Evolutionary conservation across 2,113 vertebrate species (phyloP), one percentile per base, ranked within the genome.

Genomic region (Poecile atricapillus): DNA sequence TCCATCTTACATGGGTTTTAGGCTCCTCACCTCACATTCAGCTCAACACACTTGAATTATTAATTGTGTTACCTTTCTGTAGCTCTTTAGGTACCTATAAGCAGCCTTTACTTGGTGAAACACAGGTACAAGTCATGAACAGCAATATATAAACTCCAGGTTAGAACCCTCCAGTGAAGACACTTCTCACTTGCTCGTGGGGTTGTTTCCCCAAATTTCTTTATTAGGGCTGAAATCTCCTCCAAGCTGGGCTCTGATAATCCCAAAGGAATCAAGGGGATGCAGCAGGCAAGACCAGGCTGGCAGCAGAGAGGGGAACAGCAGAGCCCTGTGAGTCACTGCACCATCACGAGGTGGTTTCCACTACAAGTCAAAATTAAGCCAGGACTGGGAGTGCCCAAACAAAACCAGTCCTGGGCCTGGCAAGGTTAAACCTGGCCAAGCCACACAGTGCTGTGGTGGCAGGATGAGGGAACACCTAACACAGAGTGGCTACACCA

Each of bases 381-480:
- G 39, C 13, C 81, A 49, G 50, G 56, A 28, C 74, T 71, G 81
- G 84, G 93, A 93, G 90, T 71, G 75, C 56, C 78, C 62, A 78
- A 90, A 67, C 31, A 58, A 79, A 89, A 73, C 64, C 77, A 67
- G 37, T 5, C 25, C 14, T 9, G 8, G 39, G 47, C 64, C 44
- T 41, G 62, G 52, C 73, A 44, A 58, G 52, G 75, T 15, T 1
- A 58, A 55, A 27, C 5, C 37, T 53, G 77, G 56, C 73, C 68
- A 30, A 63, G 41, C 11, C 58, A 24, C 80, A 8, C 1, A 18
- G 76, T 0, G n/a, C 41, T 79, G 65, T 2, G 56, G 22, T 17
- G 52, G 58, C 67, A 53, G 46, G 71, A 41, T 23, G 43, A 89
- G 78, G 30, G 82, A 78, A 75, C 33, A 59, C 8, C 88, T 13